Evolutionary conservation across 23 tunicate genomes (phyloP).

Genomic region (Trididemnum clinides): DNA sequence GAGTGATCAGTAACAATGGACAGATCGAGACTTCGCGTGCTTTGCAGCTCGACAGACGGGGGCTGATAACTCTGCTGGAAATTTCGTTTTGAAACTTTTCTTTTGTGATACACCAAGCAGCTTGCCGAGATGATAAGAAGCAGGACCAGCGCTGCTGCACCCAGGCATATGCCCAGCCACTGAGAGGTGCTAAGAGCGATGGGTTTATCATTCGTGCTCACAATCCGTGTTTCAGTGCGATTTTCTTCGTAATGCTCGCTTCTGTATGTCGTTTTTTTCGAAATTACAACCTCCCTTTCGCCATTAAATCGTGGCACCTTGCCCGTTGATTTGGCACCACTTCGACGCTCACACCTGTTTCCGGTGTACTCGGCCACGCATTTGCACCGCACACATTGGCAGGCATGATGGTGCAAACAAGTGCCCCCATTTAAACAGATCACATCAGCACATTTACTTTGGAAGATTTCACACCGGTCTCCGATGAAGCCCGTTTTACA

Average conservation of each 20-base stretch:
- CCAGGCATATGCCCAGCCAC: conserved; percentile 66
- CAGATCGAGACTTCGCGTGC: background rate
- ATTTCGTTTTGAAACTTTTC: background rate
- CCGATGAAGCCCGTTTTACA: conserved; percentile 30
- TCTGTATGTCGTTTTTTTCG: background rate
- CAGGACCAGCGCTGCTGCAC: conserved; percentile 48
- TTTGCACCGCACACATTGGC: conserved; percentile 60
- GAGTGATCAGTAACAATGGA: background rate
- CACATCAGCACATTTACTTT: background rate
- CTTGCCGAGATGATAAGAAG: conserved; percentile 19
- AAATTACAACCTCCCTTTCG: background rate
- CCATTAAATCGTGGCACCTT: background rate
- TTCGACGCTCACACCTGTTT: conserved; percentile 23
- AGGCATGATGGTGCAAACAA: conserved; percentile 42
- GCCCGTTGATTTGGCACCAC: background rate
- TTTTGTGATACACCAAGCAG: conserved; percentile 52
- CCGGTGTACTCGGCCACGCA: conserved; percentile 51
- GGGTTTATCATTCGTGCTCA: background rate
- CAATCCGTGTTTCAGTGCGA: background rate
- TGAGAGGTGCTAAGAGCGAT: conserved; percentile 18
- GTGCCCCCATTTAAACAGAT: conserved; percentile 64
- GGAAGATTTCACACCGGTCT: background rate
- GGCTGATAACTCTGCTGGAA: background rate
- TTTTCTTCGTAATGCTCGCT: background rate
- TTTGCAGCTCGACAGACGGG: background rate